Percentiles rank a stretch among this genome's conserved stretches.
These are phyloP conservation scores for Nomada hirtipes DNA, from an alignment of 2,888 invertebrate genomes.

Conservation along the genomic window DNA sequence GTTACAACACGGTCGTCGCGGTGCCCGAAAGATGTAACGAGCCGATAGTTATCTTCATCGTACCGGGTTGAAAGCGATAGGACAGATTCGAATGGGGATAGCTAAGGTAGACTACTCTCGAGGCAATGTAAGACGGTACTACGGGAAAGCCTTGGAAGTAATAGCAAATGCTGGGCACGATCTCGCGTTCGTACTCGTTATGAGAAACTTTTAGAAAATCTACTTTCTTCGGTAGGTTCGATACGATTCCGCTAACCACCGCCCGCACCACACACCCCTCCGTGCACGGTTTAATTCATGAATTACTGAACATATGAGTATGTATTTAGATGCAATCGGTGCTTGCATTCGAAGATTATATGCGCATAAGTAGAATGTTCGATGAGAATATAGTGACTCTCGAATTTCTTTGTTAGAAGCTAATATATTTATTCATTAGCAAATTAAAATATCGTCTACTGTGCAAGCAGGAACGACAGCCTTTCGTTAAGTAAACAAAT, in stretches of 20 bases:
- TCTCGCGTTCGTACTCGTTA: constrained; percentile 57
- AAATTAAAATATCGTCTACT: too few species aligned
- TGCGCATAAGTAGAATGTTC: too few species aligned
- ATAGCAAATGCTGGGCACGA: constrained; percentile 69
- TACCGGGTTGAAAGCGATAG: constrained; percentile 66
- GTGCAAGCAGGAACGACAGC: too few species aligned
- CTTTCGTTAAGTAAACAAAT: too few species aligned
- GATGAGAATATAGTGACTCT: too few species aligned
- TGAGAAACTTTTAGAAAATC: constrained; percentile 43
- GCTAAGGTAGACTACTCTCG: constrained; percentile 54
- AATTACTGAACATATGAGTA: too few species aligned
- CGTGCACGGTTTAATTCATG: too few species aligned
- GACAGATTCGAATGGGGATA: constrained; percentile 63
- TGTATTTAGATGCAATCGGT: too few species aligned
- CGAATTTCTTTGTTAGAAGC: too few species aligned
- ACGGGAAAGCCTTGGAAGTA: constrained; percentile 46
- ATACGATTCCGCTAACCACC: not conserved
- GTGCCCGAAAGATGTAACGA: constrained; percentile 75
- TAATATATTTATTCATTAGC: too few species aligned
- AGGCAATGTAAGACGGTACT: constrained; percentile 64
- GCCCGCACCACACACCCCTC: too few species aligned
- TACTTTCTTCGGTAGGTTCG: not conserved
- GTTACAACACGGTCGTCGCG: constrained; percentile 63
- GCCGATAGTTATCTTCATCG: constrained; percentile 80
- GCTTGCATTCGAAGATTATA: too few species aligned